Percentiles rank a stretch among this genome's conserved stretches.
These are phyloP conservation scores for Cygnus atratus DNA, from an alignment of 2,113 vertebrate genomes.

Conservation along the genomic window DNA sequence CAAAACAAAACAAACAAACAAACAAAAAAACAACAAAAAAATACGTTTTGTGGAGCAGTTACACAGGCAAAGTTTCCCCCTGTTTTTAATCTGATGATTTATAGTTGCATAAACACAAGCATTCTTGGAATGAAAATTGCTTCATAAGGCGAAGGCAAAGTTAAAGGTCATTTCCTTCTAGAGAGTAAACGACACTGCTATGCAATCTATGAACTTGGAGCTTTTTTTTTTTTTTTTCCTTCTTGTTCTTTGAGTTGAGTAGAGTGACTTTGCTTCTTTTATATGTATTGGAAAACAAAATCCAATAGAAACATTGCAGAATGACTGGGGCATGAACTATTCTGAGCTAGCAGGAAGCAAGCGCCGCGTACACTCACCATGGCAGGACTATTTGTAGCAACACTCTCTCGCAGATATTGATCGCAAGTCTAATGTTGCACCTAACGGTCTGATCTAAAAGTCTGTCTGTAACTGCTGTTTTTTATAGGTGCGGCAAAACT, in stretches of 20 bases:
- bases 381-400: background rate
- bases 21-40: too few species aligned
- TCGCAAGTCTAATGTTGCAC: background rate
- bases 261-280: background rate
- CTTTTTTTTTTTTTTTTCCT: background rate
- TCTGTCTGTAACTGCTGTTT: background rate
- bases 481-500: background rate
- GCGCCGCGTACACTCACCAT: accelerated
- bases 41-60: accelerated
- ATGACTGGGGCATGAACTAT: background rate
- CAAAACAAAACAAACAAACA: too few species aligned
- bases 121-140: background rate
- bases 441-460: background rate
- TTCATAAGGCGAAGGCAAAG: background rate
- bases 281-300: background rate
- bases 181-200: background rate
- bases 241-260: background rate
- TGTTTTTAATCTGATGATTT: background rate
- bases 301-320: background rate
- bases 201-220: background rate
- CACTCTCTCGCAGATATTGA: background rate
- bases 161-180: background rate
- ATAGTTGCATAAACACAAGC: background rate
- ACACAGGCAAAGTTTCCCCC: background rate
- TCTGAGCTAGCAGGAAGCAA: background rate